Evolutionary conservation across 1,140 invertebrate species (phyloP), one percentile per base, ranked within the genome.

Genomic region (Ctenoplectra terminalis): DNA sequence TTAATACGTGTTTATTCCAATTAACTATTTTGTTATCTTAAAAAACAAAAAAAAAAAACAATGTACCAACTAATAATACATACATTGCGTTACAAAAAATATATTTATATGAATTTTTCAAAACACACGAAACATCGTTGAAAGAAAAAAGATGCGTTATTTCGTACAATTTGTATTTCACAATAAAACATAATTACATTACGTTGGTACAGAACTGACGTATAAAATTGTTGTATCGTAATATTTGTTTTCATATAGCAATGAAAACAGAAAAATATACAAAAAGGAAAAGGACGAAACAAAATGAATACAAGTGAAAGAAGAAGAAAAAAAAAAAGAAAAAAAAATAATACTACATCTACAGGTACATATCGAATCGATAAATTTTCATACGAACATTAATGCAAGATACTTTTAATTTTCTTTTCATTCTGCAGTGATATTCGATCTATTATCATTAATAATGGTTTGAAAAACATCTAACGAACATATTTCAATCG

Each of bases 401-500:
- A 48, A 67, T 31, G 11, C 1, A 40, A 0, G 5, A 20, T 31
- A 56, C n/a, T 17, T 58, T 64, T 58, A 20, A 46, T 46, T 60
- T 67, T 46, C 20, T 58, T 67, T 34, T 26, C 8, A 50, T 50
- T 48, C 43, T 20, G 13, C 8, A 67, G 43, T n/a, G 20, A 29
- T 52, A 75, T 48, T 40, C 40, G n/a, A 29, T 46, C 29, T 26
- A 58, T 48, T 64, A 78, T 54, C 34, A 48, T 40, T 64, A 37
- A 31, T 64, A 71, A 63, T 63, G 43, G 73, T 79, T 86, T 70
- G 67, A 79, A 52, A 83, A 83, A 75, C 58, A 86, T 67, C 8
- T 67, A n/a, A 70, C 37, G 58, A 87, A 84, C 69, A 84, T 77
- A 87, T 74, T 84, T 83, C 63, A 67, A 81, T 81, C 70, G 78